Evolutionary conservation across 2,797 vertebrate genomes (phyloP), one percentile per base, ranked within the genome.

Genomic region (Cryptoprocta ferox): DNA sequence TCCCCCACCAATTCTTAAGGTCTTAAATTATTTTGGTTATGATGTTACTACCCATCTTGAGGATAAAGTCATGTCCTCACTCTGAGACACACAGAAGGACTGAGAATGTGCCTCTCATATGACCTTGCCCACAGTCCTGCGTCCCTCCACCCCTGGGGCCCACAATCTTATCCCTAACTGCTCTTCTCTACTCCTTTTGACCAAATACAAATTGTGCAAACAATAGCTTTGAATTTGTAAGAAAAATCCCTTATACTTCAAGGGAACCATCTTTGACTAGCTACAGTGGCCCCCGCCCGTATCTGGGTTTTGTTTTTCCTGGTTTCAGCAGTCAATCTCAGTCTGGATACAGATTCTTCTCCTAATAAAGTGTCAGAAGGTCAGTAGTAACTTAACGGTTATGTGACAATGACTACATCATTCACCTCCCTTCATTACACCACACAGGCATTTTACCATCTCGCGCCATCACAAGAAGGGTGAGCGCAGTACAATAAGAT

Each of bases 51-150:
- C 50, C 37, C 9, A 28, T 45, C 37, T 71, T 81, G 78, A 70
- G 37, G 19, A 37, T 66, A 59, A 35, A 71, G 28, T 35, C 78
- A 37, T 71, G 28, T n/a, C 85, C 35, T n/a, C 7, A 3, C 26
- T 30, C 15, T 28, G 37, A 61, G 56, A 61, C 24, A 37, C 35
- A n/a, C 35, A 5, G 28, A 71, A 39, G 28, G 7, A n/a, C 53
- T 75, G 8, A 61, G 28, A 88, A 21, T 1, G 35, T 45, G 30
- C 14, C 19, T 81, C 30, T 71, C 21, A 0, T 9, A 14, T 2
- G 14, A 2, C 14, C 28, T 28, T 56, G 21, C 66, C 48, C 28
- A 28, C 21, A 5, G 19, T 10, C 0, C 15, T 0, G 8, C 39
- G 3, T 15, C 13, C 30, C 37, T 32, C 37, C 56, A 28, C 18